These are phyloP conservation scores for Myathropa florea DNA, from an alignment of 2,888 invertebrate genomes.

Conservation along the genomic window DNA sequence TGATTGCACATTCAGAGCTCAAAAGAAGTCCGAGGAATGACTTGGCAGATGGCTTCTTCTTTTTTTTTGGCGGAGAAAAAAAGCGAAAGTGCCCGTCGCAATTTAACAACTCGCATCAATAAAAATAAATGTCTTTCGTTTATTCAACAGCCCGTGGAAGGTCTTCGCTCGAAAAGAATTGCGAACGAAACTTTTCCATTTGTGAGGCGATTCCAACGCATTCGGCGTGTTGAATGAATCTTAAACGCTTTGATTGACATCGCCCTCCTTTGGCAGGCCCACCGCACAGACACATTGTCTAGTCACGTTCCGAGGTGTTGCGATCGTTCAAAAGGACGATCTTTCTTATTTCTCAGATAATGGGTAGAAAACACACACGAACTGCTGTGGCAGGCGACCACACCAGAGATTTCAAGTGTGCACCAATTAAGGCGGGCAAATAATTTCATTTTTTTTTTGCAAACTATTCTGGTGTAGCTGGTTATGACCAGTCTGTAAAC, in stretches of 20 bases:
- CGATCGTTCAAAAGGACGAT: neutral
- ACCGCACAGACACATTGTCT: neutral
- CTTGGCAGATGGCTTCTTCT: neutral
- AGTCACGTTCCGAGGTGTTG: neutral
- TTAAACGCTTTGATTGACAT: slow-evolving; percentile 2
- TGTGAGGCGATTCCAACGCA: neutral
- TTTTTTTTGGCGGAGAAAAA: neutral
- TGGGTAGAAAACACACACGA: neutral
- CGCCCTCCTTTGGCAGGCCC: neutral
- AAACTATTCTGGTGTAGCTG: slow-evolving; percentile 36
- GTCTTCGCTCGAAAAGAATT: neutral
- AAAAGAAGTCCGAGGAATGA: neutral
- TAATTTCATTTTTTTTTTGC: neutral
- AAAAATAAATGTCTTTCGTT: neutral
- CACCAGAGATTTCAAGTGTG: neutral
- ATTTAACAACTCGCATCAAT: slow-evolving; percentile 1
- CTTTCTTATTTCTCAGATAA: neutral
- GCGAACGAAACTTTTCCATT: neutral
- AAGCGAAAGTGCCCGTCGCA: slow-evolving; percentile 10
- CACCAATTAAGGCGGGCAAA: neutral
- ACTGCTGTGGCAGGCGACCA: neutral
- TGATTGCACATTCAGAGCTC: neutral
- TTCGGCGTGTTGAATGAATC: slow-evolving; percentile 44
- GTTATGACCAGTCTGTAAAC: slow-evolving; percentile 15
- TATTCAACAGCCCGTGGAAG: neutral